Evolutionary conservation across 2,797 vertebrate species (phyloP), one percentile per base, ranked within the genome.

Genomic region (Rachycentron canadum): DNA sequence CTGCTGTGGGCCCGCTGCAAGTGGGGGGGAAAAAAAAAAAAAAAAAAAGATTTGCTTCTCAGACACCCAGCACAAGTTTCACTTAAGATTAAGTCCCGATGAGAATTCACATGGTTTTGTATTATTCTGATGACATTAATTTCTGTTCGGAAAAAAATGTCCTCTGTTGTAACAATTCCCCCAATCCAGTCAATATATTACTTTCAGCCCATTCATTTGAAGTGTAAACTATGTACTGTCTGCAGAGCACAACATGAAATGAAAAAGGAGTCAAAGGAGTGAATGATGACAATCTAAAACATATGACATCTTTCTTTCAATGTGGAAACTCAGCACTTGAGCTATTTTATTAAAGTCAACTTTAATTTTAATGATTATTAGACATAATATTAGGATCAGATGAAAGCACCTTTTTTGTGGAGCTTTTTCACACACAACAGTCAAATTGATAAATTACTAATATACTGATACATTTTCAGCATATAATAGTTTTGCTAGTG

Each of bases 1-100:
- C 71, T 63, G 59, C 45, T 45, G 52, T 26, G 41, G 13, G 38
- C 9, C 21, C 4, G 3, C 14, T 25, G 14, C 2, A 43, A 56
- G 68, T 21, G 9, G 41, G 25, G n/a, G n/a, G n/a, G n/a, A n/a
- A n/a, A n/a, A 32, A n/a, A 32, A 32, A 32, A 32, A 32, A 3
- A 32, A 32, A 32, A 69, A 25, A 58, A 57, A 63, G 5, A 50
- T 49, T 2, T 3, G n/a, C 58, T 32, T 69, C 50, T 62, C 34
- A 61, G 34, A 57, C 8, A 45, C 23, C 11, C 23, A 49, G 28
- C 14, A 11, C 10, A 19, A 34, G n/a, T 64, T 52, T 14, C 13
- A 73, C n/a, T 49, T 34, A 62, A 25, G 57, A 25, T 32, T 62
- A 43, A 68, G 21, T 19, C 11, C 19, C 13, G 1, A 10, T 23